A percentile compares a stretch with the other conserved stretches of the same genome.
phyloP scores from a whole-genome alignment of 2,888 invertebrate species.

The Oasisia sp. region DNA sequence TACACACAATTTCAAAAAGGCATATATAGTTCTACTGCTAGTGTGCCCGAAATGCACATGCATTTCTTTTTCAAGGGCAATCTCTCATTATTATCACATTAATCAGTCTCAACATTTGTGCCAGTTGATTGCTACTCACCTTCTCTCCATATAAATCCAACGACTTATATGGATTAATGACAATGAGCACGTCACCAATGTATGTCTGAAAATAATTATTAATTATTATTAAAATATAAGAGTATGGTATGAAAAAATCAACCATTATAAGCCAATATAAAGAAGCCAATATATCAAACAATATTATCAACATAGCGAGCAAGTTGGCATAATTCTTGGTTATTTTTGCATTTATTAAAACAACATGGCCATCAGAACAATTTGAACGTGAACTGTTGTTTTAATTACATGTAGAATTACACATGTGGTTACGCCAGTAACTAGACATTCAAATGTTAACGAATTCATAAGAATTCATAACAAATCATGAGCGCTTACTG shows the following conservation, averaged over 20 bases:
- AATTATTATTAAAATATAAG: neutral
- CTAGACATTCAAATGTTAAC: no score
- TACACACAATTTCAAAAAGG: no score
- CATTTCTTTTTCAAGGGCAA: no score
- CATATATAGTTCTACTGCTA: no score
- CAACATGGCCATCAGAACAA: neutral
- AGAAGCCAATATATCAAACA: neutral
- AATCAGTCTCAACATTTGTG: neutral
- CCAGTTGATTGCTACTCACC: slow-evolving; percentile 25
- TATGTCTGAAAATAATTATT: slow-evolving; percentile 42
- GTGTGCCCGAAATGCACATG: no score
- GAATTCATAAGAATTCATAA: no score
- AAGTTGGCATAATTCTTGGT: neutral
- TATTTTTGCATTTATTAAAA: neutral
- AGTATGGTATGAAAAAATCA: neutral
- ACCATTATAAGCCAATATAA: no score
- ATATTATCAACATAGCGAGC: neutral
- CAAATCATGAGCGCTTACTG: no score
- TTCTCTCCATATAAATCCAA: slow-evolving; percentile 36
- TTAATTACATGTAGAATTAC: no score
- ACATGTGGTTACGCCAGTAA: neutral
- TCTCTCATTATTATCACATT: neutral
- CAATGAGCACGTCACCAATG: slow-evolving; percentile 44
- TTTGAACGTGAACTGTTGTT: neutral
- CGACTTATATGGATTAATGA: slow-evolving; percentile 43